Base-by-base conservation (phyloP, 2,888 invertebrate species). In the Pterobdella sp. region DNA sequence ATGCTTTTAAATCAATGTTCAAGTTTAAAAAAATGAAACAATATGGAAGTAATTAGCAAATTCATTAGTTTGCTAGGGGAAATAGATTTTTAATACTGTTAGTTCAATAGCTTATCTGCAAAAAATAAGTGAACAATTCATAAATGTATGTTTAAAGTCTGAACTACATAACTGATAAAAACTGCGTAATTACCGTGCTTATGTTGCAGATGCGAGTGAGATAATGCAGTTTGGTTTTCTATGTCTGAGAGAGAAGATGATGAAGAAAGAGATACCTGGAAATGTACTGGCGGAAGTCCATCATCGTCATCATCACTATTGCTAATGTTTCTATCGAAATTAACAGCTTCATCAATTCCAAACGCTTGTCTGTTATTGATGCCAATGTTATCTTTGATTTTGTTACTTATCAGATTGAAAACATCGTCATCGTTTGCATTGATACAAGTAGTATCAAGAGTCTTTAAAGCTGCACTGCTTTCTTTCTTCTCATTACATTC, bases 281-380 rank as follows among this genome's bases (percentile, higher is more conserved):
- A 76, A 31, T 76, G 74, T 3, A 70, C 36, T 1, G 76, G 76
- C 0, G 76, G 74, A 35, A 74, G 31, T 22, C 67, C 26, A 67
- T 67, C 42, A 36, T 67, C 42, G 32, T 37, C 52, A 14, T 56
- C 36, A 64, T 64, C 36, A 34, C 34, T n/a, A 22, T 36, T 10
- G 63, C 36, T 4, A 32, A 35, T 34, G n/a, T 63, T 26, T 2
- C 52, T 32, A 52, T 49, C 69, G 22, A 31, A 26, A 10, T 52
- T 34, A 42, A 10, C 68, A 37, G 7, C 68, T 3, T 2, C 34
- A 70, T 56, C 70, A 49, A 29, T 18, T 26, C 49, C 52, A 26
- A 22, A 31, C 4, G 4, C 3, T 18, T 29, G 32, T 7, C 32
- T 65, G 35, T 65, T 65, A 29, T 65, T 32, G 3, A n/a, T 32